Base-by-base conservation (phyloP, 2,113 vertebrate genomes). In the Daboia siamensis region DNA sequence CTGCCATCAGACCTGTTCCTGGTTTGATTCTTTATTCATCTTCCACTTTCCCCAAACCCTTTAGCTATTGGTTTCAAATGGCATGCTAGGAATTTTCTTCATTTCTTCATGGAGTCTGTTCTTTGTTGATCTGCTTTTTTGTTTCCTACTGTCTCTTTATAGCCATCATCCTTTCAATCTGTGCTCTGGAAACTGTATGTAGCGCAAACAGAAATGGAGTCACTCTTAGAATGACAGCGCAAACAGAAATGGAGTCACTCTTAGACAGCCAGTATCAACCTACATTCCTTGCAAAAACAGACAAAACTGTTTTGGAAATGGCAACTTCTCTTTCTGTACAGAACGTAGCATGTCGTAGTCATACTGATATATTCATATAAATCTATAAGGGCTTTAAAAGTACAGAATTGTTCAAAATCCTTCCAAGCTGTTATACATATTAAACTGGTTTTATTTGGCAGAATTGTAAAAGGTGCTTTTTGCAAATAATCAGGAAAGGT, bases 401-500 rank as follows among this genome's bases (percentile, higher is more conserved):
- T 69, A 93, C 24, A 93, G 94, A 91, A 88, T 88, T 90, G 74
- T 94, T 93, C 86, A 93, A 80, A 94, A 87, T 44, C 56, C 88
- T 93, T 57, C 91, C 48, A 90, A 54, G 46, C 89, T 94, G 44
- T 84, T 44, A 48, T 90, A 91, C 94, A 93, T 88, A 21, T 96
- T 5, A 46, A 90, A 52, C 90, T 93, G 93, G 29, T 84, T 93
- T 94, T 92, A 69, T 56, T 95, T 92, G 95, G 92, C 92, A 93
- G 56, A 94, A 17, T 52, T 89, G 92, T 48, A 87, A 93, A 89
- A 93, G 92, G 90, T 88, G 84, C 39, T 93, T 95, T 51, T 95
- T 94, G 95, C 89, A 96, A 84, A 54, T 90, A 95, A 96, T 95
- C 90, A 95, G 90, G 86, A 92, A 95, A 95, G 90, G 91, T 95